These are phyloP conservation scores for Premnoplex brunnescens DNA, from an alignment of 2,797 vertebrate genomes.

Conservation along the genomic window DNA sequence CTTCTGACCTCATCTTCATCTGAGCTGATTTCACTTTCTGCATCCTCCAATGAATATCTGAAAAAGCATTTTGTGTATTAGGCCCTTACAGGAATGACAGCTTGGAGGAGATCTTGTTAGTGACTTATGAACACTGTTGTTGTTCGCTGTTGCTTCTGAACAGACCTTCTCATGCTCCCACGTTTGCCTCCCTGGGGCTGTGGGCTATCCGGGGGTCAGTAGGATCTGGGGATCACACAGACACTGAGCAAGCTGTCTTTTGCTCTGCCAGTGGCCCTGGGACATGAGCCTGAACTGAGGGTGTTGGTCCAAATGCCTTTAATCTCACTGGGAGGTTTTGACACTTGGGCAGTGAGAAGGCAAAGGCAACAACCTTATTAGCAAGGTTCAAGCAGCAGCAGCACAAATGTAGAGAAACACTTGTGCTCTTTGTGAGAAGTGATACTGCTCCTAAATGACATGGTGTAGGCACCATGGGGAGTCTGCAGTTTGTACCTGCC, in stretches of 20 bases:
- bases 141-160: neutral
- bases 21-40: neutral
- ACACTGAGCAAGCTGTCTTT: neutral
- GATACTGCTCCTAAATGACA: neutral
- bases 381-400: neutral
- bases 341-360: neutral
- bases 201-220: neutral
- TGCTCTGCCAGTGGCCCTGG: neutral
- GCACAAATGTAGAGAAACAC: neutral
- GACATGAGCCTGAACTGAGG: neutral
- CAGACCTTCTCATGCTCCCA: neutral
- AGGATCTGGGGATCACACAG: neutral
- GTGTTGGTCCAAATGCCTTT: neutral
- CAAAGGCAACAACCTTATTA: neutral
- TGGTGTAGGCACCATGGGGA: neutral
- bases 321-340: neutral
- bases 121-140: neutral
- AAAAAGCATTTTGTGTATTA: constrained; percentile 6
- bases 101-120: neutral
- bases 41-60: constrained; percentile 29
- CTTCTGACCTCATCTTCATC: constrained; percentile 70
- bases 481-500: neutral
- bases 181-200: neutral
- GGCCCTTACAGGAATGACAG: neutral
- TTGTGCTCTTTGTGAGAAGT: neutral